Evolutionary conservation across 2,888 invertebrate genomes (phyloP).

Genomic region (Sycophila texana): DNA sequence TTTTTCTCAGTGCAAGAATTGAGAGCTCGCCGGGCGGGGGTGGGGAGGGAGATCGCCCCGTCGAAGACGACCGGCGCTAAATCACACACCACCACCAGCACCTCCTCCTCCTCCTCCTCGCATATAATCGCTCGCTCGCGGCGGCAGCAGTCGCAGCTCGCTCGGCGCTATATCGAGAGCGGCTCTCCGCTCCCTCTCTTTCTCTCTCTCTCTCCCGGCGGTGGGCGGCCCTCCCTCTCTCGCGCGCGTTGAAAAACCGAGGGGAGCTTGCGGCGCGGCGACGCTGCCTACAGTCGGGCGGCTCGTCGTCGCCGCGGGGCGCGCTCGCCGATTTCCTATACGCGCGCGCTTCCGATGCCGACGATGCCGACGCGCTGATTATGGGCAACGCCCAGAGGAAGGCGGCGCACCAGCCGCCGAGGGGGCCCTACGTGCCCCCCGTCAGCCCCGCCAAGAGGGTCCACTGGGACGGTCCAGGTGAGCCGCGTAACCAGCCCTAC

Average conservation of each 20-base stretch:
- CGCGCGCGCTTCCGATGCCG: too few species aligned
- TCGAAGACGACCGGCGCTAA: background rate
- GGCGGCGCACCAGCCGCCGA: constrained; percentile 76
- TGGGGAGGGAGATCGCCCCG: too few species aligned
- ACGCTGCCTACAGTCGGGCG: background rate
- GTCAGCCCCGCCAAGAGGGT: constrained; percentile 80
- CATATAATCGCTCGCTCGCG: background rate
- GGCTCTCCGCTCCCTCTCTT: constrained; percentile 13
- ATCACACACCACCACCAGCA: background rate
- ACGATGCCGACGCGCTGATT: constrained; percentile 19
- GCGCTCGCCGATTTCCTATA: constrained; percentile 19
- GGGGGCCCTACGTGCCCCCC: constrained; percentile 58
- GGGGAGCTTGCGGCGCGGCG: constrained; percentile 15
- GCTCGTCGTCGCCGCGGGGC: background rate
- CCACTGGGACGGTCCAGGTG: constrained; percentile 92
- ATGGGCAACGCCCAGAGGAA: constrained; percentile 83
- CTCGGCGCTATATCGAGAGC: constrained; percentile 48
- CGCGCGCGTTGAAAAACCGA: background rate
- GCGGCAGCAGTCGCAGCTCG: constrained; percentile 12
- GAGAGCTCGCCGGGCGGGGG: constrained; percentile 3
- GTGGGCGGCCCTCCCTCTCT: background rate
- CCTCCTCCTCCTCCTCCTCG: constrained; percentile 1
- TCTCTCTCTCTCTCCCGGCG: background rate
- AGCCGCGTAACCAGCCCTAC: constrained; percentile 53
- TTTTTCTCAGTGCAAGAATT: too few species aligned